phyloP scores from a whole-genome alignment of 2,888 invertebrate genomes.

The Drosophila atripex region DNA sequence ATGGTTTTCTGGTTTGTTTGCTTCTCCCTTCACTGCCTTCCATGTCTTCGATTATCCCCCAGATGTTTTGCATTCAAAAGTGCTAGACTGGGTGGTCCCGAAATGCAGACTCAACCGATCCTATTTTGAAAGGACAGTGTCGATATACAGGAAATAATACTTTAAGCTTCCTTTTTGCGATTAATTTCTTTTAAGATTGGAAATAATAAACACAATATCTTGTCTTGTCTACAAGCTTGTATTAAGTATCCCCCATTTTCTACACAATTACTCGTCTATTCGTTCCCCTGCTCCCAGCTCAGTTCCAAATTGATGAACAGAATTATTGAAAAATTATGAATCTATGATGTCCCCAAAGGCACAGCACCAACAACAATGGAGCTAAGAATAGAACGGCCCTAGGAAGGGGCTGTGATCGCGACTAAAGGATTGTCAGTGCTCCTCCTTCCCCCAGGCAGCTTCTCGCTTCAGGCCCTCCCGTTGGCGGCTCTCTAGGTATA shows the following conservation, averaged over 20 bases:
- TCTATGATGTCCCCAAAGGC: slow-evolving; percentile 25
- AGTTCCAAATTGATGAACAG: slow-evolving; percentile 35
- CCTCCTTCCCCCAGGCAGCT: neutral
- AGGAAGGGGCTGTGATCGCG: slow-evolving; percentile 24
- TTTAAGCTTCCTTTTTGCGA: too few relatives aligned
- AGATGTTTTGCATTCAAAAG: slow-evolving; percentile 24
- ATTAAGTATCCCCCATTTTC: neutral
- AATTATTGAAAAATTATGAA: slow-evolving; percentile 62
- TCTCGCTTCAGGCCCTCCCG: slow-evolving; percentile 4
- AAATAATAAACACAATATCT: too few relatives aligned
- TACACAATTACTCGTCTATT: neutral
- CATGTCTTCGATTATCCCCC: slow-evolving; percentile 17
- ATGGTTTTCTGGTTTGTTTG: slow-evolving; percentile 31
- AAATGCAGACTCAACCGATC: slow-evolving; percentile 3
- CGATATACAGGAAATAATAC: too few relatives aligned
- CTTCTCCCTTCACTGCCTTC: slow-evolving; percentile 30
- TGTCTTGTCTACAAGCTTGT: too few relatives aligned
- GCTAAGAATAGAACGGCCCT: neutral
- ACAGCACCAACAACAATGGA: slow-evolving; percentile 14
- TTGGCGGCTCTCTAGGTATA: slow-evolving; percentile 1
- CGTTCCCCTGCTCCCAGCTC: slow-evolving; percentile 7
- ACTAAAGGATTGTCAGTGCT: slow-evolving; percentile 67
- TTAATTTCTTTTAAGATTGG: too few relatives aligned
- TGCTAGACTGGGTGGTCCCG: slow-evolving; percentile 31
- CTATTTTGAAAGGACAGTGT: too few relatives aligned